Evolutionary conservation across 1,140 invertebrate genomes (phyloP), one percentile per base, ranked within the genome.

Genomic region (Reticulitermes speratus): DNA sequence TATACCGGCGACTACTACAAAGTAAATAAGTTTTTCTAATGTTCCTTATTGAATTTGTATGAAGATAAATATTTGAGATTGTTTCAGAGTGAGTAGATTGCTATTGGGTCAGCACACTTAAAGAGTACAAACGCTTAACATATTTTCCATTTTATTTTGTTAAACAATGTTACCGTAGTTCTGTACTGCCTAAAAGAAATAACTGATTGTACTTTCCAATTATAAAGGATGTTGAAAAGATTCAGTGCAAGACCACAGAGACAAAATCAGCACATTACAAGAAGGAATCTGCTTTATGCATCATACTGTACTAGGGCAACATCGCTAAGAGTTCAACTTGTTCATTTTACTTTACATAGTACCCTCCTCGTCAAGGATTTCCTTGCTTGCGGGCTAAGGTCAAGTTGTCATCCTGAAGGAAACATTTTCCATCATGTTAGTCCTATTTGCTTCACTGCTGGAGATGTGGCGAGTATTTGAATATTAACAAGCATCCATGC

Each of bases 381-480:
- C 65, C 65, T 75, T 75, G 82, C 65, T 75, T 75, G 65, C 25
- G 65, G 65, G 65, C 44, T 84, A 84, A 84, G 83, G 83, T 84
- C 84, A 59, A 55, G 84, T 59, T 25, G 84, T 44, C 59, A 59
- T 44, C 25, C 32, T 45, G 48, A 38, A 45, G 48, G 23, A 85
- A 85, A 38, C 44, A 52, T 85, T 85, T 85, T 59, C 84, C 59
- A 55, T 69, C 84, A 59, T 85, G 84, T 85, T 52, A 55, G 48
- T 69, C 59, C 84, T 85, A 85, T 85, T 85, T 85, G 84, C 59
- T 59, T 59, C 84, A 45, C 84, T 55, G 59, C 84, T 59, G 84
- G 84, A 83, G 82, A 83, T 48, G 82, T 48, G 38, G 82, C 82
- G 38, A 52, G 84, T 52, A 59, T 59, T 65, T 85, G 84, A 85